Base-by-base conservation (phyloP, 2,888 invertebrate genomes). In the Ectemnius cavifrons region DNA sequence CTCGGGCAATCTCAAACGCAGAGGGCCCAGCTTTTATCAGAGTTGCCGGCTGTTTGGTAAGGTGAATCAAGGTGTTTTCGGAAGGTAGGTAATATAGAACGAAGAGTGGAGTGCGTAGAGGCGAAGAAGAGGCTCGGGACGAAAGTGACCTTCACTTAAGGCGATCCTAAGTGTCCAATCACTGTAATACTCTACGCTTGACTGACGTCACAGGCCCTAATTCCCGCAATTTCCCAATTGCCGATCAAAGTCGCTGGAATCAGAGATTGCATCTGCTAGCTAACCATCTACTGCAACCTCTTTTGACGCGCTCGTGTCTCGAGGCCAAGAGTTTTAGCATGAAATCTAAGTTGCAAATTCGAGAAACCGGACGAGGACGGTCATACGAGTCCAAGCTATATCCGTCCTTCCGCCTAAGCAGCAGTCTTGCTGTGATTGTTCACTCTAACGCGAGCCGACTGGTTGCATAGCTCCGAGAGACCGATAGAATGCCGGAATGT, bases 181-280 rank as follows among this genome's bases (percentile, higher is more conserved):
- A 88, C 79, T 77, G 83, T 87, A 86, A 87, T 87, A 74, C 71
- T 62, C 75, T 80, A 79, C 78, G 78, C 73, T 66, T 63, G 79
- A 70, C 81, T 82, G 84, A 87, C 87, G 86, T 87, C 86, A 86
- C 78, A 57, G 63, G 74, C 81, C 75, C 79, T 87, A 85, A 88
- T 85, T 84, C 83, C 79, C 63, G 84, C 86, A 88, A 88, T 88
- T 88, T 88, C 85, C 84, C 88, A 88, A 88, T 88, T 88, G 84
- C 77, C 86, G 77, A 87, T 86, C 83, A 86, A 85, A 88, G 80
- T 83, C 84, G 85, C 72, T 70, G 77, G 80, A 83, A 81, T 83
- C 78, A 81, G 79, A 82, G 85, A 85, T 84, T 81, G 79, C 79
- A 71, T 73, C 75, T 75, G 67, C 49, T 47, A 2, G 20, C 18